Evolutionary conservation across 2,888 invertebrate genomes (phyloP), one percentile per base, ranked within the genome.

Genomic region (Hypena proboscidalis): DNA sequence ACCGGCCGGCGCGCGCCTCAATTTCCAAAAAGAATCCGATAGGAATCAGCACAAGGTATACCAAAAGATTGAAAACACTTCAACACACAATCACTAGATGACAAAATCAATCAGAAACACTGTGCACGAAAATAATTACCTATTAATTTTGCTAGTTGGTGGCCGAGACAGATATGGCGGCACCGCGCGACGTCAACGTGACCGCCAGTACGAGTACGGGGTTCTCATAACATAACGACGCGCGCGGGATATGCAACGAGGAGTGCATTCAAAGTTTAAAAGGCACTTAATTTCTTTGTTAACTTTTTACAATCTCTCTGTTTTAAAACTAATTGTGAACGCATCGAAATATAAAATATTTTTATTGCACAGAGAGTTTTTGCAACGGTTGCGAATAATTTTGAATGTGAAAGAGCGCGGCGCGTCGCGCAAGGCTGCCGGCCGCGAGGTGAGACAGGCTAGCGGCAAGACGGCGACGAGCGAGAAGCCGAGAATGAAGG

Each of bases 231-330:
- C 47, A 47, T 62, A 93, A 92, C 93, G 94, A 94, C 94, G 95
- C 95, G 94, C 94, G 94, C 93, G 93, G 94, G 92, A 90, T 81
- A 85, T 93, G 92, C 92, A 92, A 92, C 92, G 92, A 92, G 92
- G 91, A 91, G 90, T 91, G 91, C 91, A 91, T 91, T 90, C 88
- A 89, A 90, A 90, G 81, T 90, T 80, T 83, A 81, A 69, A 85
- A 88, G 80, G 82, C 83, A 86, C 85, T 77, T 74, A 77, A 79
- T 77, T 80, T 83, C 60, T 75, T 71, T 73, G 53, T 68, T 75
- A 78, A 61, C 67, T 80, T 81, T 74, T 70, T 74, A 73, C 56
- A 77, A 84, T 71, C 81, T 86, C 87, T 86, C 81, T 86, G 85
- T 77, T 71, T 67, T 72, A 74, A 61, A 70, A 77, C 80, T 77